Base-by-base conservation (phyloP, 37 sponge, comb jelly and placozoan genomes). In the Cladorhizidae sp. region DNA sequence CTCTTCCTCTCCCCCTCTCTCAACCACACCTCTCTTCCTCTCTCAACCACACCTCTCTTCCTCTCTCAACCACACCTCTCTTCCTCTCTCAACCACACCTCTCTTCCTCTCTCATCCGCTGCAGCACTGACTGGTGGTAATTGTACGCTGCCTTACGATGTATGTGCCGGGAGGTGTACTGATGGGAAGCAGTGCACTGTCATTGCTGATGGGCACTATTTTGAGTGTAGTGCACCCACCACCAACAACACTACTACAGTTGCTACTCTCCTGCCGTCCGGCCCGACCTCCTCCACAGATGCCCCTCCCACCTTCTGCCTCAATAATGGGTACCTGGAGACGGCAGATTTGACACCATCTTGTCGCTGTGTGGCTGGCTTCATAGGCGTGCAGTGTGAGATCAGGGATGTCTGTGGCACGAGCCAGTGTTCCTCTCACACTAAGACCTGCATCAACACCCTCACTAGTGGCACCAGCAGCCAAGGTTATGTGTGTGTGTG, bases 141-240 rank as follows among this genome's bases (percentile, higher is more conserved):
- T 71, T 89, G 89, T 68, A 65, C 62, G 9, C 32, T 29, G 21
- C 17, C 61, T 20, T 62, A 80, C 26, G 25, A 67, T 59, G 38
- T 56, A 1, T 94, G 94, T 82, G 75, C 36, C 0, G 40, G 58
- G 26, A 83, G 81, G 3, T 94, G 94, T 57, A 25, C 28, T 26
- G 73, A 83, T 74, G 85, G 82, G 0, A 83, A 83, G 3, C 80
- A 77, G 8, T 94, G 94, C 37, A 41, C 12, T 23, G 26, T 26
- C 23, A 70, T 52, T 35, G 14, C 3, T 28, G 80, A 67, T 0
- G 72, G 58, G 1, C 49, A 71, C 50, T 76, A 72, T 43, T 86
- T 64, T 80, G 42, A 36, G 3, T 91, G 91, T 54, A 86, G 87
- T 56, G 83, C 87, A 12, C 40, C 57, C 11, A 54, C 33, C 50